Evolutionary conservation across 1,140 invertebrate genomes (phyloP), one percentile per base, ranked within the genome.

Genomic region (Lutraria rhynchaena): DNA sequence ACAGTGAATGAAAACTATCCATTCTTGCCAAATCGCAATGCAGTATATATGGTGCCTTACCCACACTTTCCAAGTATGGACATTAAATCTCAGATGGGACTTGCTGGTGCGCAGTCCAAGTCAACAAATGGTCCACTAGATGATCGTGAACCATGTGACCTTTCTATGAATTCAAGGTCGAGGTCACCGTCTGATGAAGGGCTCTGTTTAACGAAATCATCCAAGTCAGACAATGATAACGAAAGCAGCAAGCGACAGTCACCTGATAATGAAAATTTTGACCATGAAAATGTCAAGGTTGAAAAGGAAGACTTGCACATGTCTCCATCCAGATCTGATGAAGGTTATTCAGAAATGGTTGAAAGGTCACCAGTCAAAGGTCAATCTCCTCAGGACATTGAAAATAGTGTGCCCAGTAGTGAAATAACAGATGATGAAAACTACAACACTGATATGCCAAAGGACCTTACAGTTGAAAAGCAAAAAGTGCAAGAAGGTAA

Each of bases 41-140:
- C 84, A 76, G 82, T 86, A 44, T 87, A 87, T 58, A 82, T 86
- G 78, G 65, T 87, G 44, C 83, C 80, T 46, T 82, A 88, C 55
- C 84, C 84, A 17, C 77, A 78, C n/a, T 78, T 78, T 51, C 63
- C 75, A 49, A 78, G 44, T 65, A 41, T 78, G 29, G 51, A 58
- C 51, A 24, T 77, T 31, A 61, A 67, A n/a, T 51, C 37, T 69
- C 75, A 78, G 22, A 27, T 69, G 61, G 75, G 75, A 17, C 63
- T 78, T 9, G 51, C 69, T 9, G 46, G 63, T 57, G 46, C 63
- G 19, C 75, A 78, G 29, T 37, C 31, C n/a, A 81, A 63, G 35
- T 41, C 37, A 41, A 44, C 70, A 5, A 63, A 73, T 9, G 67
- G 44, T 31, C 77, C 71, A 3, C 17, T 63, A 9, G 63, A 71